Evolutionary conservation across 2,797 vertebrate species (phyloP).

Genomic region (Cheracebus regulus): DNA sequence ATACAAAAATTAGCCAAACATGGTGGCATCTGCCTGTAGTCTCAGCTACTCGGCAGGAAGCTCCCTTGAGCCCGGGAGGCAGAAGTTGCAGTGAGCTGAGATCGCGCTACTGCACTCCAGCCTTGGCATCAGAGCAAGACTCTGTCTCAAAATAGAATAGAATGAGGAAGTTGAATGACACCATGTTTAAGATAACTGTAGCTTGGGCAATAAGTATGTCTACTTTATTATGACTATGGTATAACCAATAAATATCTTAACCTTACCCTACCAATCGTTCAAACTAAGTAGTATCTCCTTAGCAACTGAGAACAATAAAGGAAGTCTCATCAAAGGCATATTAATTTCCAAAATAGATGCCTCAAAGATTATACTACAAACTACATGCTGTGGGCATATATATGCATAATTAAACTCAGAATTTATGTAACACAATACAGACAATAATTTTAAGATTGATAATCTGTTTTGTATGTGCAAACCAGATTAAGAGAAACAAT

Average conservation of each 20-base stretch:
- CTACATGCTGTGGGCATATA: not conserved
- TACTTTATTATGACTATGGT: not conserved
- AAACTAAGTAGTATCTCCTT: not conserved
- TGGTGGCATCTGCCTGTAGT: not conserved
- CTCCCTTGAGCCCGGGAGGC: not conserved
- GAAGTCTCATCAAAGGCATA: not conserved
- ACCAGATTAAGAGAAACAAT: not conserved
- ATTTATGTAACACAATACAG: not conserved
- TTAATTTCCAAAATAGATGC: not conserved
- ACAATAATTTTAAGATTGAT: not conserved
- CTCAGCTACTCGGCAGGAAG: not conserved
- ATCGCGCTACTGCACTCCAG: accelerated
- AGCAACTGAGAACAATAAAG: not conserved
- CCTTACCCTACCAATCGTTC: not conserved
- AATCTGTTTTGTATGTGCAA: not conserved
- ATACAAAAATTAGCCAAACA: not conserved
- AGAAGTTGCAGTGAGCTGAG: not conserved
- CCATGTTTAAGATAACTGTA: not conserved
- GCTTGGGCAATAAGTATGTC: not conserved
- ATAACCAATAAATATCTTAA: not conserved
- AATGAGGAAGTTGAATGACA: not conserved
- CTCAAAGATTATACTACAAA: not conserved
- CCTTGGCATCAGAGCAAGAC: not conserved
- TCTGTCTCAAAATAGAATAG: not conserved
- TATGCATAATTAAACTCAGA: not conserved